Evolutionary conservation across 2,113 vertebrate species (phyloP), one percentile per base, ranked within the genome.

Genomic region (Xyrauchen texanus): DNA sequence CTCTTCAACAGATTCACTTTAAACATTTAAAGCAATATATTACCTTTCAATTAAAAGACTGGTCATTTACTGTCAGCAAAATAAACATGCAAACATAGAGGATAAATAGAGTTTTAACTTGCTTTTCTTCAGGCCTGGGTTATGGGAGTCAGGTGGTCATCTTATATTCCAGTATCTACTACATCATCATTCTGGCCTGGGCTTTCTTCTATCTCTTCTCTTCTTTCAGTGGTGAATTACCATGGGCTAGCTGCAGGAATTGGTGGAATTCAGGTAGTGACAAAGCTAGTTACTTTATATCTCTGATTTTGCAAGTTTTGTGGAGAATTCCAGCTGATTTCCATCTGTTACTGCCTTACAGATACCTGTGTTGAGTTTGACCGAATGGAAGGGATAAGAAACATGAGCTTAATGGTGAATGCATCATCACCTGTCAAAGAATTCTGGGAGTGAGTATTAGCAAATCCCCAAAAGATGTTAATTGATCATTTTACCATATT

Each of bases 161-260:
- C 81, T 86, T 93, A 8, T 94, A 93, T 80, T 91, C 91, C 78
- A 91, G 91, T 77, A 89, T 91, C 73, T 93, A 93, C 80, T 99
- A 99, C 89, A 96, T 98, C 82, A 45, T 99, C 16, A 97, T 99
- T 82, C 91, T 98, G 91, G 96, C 97, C 81, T 99, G 97, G 97
- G 96, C 96, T 61, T 94, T 98, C 88, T 95, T 98, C 89, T 99
- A 98, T 92, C 94, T 99, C 85, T 98, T 97, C 89, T 96, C 92
- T 79, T 97, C 94, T 0, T 97, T 99, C 87, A 94, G 87, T 78
- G 68, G 90, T 0, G 89, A 96, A 83, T 91, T 98, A 7, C 96
- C 96, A 0, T 99, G 96, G 96, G 92, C 95, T 7, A 96, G 85
- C 83, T 98, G 97, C 78, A 87, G 83, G 84, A 95, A 99, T 0